Evolutionary conservation across 1,140 invertebrate species (phyloP), one percentile per base, ranked within the genome.

Genomic region (Medauroidea extradentata): DNA sequence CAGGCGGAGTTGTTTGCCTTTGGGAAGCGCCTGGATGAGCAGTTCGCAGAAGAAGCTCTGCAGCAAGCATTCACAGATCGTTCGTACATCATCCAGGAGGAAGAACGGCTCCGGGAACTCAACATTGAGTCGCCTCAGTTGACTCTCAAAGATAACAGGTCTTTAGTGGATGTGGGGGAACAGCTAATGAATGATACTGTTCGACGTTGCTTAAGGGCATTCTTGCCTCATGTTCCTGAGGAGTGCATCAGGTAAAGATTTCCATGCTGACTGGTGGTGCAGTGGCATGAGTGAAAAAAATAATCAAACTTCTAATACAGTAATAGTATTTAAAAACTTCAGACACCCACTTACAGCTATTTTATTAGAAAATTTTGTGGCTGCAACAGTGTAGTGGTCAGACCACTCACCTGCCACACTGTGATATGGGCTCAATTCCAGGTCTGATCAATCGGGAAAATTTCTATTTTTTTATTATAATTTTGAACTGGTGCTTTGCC

Each of bases 1-100:
- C 81, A 88, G 62, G 83, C 91, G 0, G 95, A 98, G 78, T 57
- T 96, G 16, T 96, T 80, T 79, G 89, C 93, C 3, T 96, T 97
- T 79, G 87, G 86, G 24, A 85, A 87, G 66, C 78, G 95, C 42
- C 74, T 97, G 11, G 84, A 86, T n/a, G 95, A 97, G 79, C 79
- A 88, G 8, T 92, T 97, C 69, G 77, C 91, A 59, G 71, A 78
- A 1, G 73, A 82, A 44, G 71, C 88, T 18, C 70, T 98, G 23
- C 78, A 85, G 55, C 80, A 80, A 70, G 91, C 92, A 14, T 89
- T 98, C 46, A 90, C 84, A 27, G 83, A 94, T 64, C 78, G 82
- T 54, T 90, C 90, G 0, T 96, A 91, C 71, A 78, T 93, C n/a
- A 74, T 84, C 14, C 71, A 83, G 69, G 87, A 94, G 74, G 80